Conservation (phyloP, 2,888 invertebrate genomes). For the Eurois occulta region DNA sequence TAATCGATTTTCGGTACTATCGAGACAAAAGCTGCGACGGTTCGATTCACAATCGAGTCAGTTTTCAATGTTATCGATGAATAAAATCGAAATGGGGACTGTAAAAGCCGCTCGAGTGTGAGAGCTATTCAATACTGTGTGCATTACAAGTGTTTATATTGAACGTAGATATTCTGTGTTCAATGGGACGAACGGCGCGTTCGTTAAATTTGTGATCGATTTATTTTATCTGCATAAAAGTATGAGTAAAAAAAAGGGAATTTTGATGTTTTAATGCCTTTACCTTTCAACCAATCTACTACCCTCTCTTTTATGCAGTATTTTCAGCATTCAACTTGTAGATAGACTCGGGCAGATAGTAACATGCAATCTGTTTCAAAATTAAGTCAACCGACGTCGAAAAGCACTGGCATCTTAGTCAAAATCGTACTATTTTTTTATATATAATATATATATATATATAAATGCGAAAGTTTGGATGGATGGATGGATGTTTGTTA, state of each 20-base stretch:
- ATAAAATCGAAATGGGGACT: constrained; percentile 28
- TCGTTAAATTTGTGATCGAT: neutral
- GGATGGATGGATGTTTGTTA: neutral
- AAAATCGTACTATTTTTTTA: no score
- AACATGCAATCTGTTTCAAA: neutral
- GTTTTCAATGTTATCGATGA: constrained; percentile 46
- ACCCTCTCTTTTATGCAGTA: neutral
- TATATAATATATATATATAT: no score
- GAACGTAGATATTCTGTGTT: neutral
- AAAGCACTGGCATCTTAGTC: neutral
- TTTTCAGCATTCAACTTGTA: neutral
- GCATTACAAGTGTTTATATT: constrained; percentile 24
- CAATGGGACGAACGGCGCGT: neutral
- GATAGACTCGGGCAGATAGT: neutral
- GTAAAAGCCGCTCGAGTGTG: constrained; percentile 21
- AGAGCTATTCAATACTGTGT: constrained; percentile 48
- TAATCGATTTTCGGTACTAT: constrained; percentile 31
- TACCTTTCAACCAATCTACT: neutral
- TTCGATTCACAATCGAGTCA: constrained; percentile 26
- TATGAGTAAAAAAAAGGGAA: neutral
- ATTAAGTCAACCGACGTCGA: neutral
- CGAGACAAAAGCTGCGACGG: constrained; percentile 28
- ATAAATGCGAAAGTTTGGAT: no score
- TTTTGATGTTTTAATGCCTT: neutral
- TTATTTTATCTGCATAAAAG: neutral